A percentile compares a stretch with the other conserved stretches of the same genome.
Evolutionary conservation across 2,888 invertebrate species (phyloP).

Genomic region (Tenthredo amoena): DNA sequence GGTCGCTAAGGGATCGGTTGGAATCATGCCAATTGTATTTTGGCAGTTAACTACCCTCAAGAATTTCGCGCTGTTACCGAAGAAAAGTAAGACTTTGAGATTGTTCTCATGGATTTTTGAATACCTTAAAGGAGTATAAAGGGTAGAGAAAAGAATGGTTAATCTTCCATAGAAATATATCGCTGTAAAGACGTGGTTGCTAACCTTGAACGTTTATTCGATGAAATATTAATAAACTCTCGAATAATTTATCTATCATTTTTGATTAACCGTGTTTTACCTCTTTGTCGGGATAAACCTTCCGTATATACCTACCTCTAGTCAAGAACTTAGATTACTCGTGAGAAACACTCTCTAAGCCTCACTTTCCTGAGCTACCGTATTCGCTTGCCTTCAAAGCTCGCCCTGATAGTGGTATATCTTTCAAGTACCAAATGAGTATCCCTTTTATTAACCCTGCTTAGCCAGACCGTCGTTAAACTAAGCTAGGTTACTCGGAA

Average conservation of each 20-base stretch:
- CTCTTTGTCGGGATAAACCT: conserved; percentile 6
- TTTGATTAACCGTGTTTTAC: conserved; percentile 20
- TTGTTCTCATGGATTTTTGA: neutral
- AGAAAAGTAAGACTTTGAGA: neutral
- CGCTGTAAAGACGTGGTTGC: neutral
- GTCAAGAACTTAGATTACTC: conserved; percentile 34
- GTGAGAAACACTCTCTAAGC: conserved; percentile 18
- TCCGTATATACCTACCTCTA: neutral
- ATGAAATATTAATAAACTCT: neutral
- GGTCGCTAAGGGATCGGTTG: neutral
- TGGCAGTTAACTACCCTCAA: neutral
- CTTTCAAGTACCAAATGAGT: conserved; percentile 32
- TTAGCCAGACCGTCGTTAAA: conserved; percentile 36
- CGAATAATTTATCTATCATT: neutral
- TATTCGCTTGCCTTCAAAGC: conserved; percentile 22
- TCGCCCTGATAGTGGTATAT: conserved; percentile 19
- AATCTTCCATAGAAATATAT: neutral
- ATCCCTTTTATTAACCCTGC: conserved; percentile 48
- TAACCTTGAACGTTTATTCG: neutral
- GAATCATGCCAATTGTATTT: conserved; percentile 38
- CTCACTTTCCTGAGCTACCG: conserved; percentile 7
- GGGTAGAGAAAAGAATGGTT: neutral
- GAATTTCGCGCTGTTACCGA: neutral
- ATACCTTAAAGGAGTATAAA: neutral
- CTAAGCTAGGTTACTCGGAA: conserved; percentile 6